These are phyloP conservation scores for Pogonophryne albipinna DNA, from an alignment of 2,797 vertebrate genomes.

Conservation along the genomic window DNA sequence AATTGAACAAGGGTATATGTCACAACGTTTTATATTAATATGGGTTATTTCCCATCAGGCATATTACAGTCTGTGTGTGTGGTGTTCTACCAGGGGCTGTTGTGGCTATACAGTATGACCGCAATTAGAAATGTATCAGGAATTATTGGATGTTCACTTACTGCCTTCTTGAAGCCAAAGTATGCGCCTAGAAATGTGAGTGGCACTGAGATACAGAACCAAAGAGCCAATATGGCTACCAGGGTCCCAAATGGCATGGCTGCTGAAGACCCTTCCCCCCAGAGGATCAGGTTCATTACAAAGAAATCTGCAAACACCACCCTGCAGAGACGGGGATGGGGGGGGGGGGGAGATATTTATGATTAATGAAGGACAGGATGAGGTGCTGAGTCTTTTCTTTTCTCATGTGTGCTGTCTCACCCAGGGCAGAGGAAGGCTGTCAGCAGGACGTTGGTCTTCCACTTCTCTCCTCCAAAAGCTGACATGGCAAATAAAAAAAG, in stretches of 20 bases:
- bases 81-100: no score
- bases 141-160: constrained; percentile 79
- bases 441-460: constrained; percentile 96
- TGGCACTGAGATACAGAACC: constrained; percentile 96
- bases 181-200: constrained; percentile 94
- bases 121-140: no score
- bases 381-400: no score
- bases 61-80: no score
- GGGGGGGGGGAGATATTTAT: background rate
- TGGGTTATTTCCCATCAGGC: no score
- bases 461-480: constrained; percentile 93
- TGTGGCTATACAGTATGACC: no score
- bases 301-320: constrained; percentile 97
- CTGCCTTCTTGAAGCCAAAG: constrained; percentile 94
- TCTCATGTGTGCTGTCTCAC: constrained; percentile 76
- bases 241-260: constrained; percentile 94
- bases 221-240: constrained; percentile 93
- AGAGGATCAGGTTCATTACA: constrained; percentile 95
- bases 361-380: background rate
- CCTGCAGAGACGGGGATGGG: constrained; percentile 74
- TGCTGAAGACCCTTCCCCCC: constrained; percentile 95
- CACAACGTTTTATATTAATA: no score
- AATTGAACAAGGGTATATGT: no score
- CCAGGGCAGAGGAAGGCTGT: constrained; percentile 95
- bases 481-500: background rate